Percentiles rank a stretch among this genome's conserved stretches.
Conservation (phyloP, 2,888 invertebrate species). For the Toxonevra muliebris region DNA sequence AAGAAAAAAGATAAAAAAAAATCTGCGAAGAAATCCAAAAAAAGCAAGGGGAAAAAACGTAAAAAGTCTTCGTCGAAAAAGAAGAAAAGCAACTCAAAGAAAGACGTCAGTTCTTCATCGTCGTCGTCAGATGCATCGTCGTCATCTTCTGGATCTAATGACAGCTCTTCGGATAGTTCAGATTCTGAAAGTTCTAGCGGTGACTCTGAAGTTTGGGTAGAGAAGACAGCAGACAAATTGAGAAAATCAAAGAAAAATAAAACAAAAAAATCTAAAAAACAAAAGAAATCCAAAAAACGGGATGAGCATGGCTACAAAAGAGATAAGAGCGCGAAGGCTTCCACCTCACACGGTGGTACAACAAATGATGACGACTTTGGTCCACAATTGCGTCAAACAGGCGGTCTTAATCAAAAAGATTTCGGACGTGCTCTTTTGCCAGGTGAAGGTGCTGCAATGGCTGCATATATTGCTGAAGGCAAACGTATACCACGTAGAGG, state of each 20-base stretch:
- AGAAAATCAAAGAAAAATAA: conserved; percentile 51
- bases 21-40: conserved; percentile 54
- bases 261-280: conserved; percentile 48
- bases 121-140: conserved; percentile 37
- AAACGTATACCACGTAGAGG: conserved; percentile 98
- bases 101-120: conserved; percentile 58
- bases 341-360: conserved; percentile 46
- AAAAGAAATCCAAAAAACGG: conserved; percentile 50
- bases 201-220: conserved; percentile 74
- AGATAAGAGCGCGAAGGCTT: conserved; percentile 38
- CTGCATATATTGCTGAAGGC: conserved; percentile 97
- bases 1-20: conserved; percentile 48
- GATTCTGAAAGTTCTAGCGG: conserved; percentile 48
- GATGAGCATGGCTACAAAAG: conserved; percentile 37
- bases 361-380: conserved; percentile 70
- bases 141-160: conserved; percentile 41
- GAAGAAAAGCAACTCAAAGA: conserved; percentile 61
- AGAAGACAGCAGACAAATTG: conserved; percentile 70
- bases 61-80: conserved; percentile 64
- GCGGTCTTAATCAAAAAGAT: conserved; percentile 79
- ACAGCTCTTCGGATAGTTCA: conserved; percentile 43
- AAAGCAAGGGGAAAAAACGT: conserved; percentile 67
- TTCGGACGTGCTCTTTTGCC: conserved; percentile 93
- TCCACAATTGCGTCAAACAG: conserved; percentile 76
- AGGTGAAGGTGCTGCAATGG: conserved; percentile 99